A percentile compares a stretch with the other conserved stretches of the same genome.
Conservation (phyloP, 1,140 invertebrate genomes). For the Heliconius hermathena region DNA sequence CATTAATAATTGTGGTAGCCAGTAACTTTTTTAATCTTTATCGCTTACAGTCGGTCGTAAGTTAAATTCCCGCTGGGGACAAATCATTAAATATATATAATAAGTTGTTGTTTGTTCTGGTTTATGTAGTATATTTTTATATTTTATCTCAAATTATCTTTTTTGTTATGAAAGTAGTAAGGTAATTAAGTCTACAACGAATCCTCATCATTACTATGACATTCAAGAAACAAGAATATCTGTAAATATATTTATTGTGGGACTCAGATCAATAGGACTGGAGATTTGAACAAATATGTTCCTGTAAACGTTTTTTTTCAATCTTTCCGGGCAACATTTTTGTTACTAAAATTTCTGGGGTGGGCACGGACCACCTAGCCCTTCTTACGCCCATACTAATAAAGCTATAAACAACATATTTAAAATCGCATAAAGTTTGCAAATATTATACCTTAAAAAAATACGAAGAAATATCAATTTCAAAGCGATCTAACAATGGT, state of each 20-base stretch:
- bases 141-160: not conserved
- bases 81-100: not conserved
- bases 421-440: not conserved
- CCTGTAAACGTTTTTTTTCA: too few species aligned
- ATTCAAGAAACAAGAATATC: too few species aligned
- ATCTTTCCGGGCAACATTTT: too few species aligned
- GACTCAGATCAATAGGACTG: too few species aligned
- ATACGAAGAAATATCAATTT: not conserved
- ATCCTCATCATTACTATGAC: too few species aligned
- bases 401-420: not conserved
- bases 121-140: not conserved
- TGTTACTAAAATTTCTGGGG: too few species aligned
- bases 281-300: too few species aligned
- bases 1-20: conserved; percentile 2
- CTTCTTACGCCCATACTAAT: too few species aligned
- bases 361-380: too few species aligned
- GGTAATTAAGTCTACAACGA: not conserved
- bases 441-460: not conserved
- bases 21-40: conserved; percentile 9
- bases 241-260: too few species aligned
- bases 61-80: not conserved
- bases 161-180: not conserved
- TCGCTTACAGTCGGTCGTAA: not conserved
- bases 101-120: not conserved
- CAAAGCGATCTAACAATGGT: not conserved